Conservation (phyloP, 2,888 invertebrate species). For the Blomia tropicalis region DNA sequence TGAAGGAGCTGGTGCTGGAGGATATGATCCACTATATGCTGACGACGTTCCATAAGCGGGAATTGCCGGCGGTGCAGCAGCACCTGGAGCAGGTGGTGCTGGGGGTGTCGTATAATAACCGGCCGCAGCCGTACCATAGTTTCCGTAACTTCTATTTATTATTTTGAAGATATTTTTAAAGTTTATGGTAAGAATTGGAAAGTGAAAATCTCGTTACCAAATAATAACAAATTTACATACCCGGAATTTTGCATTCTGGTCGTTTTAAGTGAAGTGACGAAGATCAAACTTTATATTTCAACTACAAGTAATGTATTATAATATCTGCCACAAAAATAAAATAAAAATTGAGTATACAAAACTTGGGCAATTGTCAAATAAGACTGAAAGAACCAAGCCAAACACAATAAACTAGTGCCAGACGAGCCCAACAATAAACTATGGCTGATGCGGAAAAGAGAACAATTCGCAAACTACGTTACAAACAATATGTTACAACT, state of each 20-base stretch:
- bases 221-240: neutral
- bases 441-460: too few species aligned
- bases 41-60: neutral
- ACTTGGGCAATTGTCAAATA: too few species aligned
- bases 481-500: too few species aligned
- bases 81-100: neutral
- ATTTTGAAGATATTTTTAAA: too few species aligned
- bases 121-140: neutral
- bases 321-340: neutral
- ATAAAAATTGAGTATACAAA: too few species aligned
- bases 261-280: neutral
- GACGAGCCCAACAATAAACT: too few species aligned
- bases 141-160: constrained; percentile 1
- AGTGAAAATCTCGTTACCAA: neutral
- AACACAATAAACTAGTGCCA: too few species aligned
- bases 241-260: constrained; percentile 8
- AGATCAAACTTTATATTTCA: neutral
- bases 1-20: neutral
- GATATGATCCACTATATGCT: constrained; percentile 2
- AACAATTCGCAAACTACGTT: too few species aligned
- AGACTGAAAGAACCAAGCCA: neutral
- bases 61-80: neutral
- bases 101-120: constrained; percentile 9
- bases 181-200: too few species aligned
- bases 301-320: neutral